Evolutionary conservation across 2,888 invertebrate species (phyloP).

Genomic region (Plebejus anna): DNA sequence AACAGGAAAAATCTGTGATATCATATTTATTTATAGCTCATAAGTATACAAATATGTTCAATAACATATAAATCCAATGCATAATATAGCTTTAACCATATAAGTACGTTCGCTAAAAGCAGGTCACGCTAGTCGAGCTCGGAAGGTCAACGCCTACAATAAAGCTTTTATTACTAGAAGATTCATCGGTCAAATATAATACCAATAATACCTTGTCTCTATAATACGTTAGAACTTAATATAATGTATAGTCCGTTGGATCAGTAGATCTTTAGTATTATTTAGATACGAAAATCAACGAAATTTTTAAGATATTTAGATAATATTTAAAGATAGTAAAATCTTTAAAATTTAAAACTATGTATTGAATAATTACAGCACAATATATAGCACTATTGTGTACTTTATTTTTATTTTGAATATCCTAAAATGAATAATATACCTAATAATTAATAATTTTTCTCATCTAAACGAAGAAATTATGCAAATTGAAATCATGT

Average conservation of each 20-base stretch:
- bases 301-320: not conserved
- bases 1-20: not conserved
- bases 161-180: constrained; percentile 4
- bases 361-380: not conserved
- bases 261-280: not conserved
- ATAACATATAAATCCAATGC: not conserved
- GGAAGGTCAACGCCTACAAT: constrained; percentile 23
- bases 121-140: constrained; percentile 21
- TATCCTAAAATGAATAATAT: not conserved
- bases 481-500: not conserved
- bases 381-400: not conserved
- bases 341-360: not conserved
- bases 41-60: not conserved
- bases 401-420: not conserved
- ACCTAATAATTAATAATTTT: not conserved
- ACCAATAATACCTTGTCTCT: not conserved
- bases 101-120: not conserved
- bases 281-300: not conserved
- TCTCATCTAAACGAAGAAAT: not conserved
- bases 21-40: constrained; percentile 2
- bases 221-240: not conserved
- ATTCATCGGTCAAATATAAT: not conserved
- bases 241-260: not conserved
- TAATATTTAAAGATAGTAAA: not conserved
- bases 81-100: constrained; percentile 12